Evolutionary conservation across 2,113 vertebrate genomes (phyloP), one percentile per base, ranked within the genome.

Genomic region (Indicator maculatus): DNA sequence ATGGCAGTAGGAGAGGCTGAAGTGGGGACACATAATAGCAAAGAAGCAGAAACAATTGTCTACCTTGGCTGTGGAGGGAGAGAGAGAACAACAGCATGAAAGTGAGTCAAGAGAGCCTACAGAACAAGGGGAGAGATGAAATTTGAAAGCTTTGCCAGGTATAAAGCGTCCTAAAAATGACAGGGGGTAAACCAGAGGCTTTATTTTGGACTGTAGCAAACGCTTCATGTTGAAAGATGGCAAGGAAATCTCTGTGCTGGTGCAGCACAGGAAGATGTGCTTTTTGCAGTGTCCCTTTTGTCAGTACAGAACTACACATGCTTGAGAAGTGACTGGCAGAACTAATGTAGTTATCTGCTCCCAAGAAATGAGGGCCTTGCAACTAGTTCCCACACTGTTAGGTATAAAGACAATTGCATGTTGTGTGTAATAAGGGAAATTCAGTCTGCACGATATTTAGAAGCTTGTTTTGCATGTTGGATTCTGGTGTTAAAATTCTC

Each of bases 41-140:
- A 60, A 58, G 61, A 58, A 53, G 55, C 0, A 1, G 16, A 8
- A 64, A 60, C 30, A 60, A 52, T 70, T 12, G 56, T 24, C 8
- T 27, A 8, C 27, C 30, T 60, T 4, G 1, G 5, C 26, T 55
- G 24, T 33, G 39, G 26, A 50, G 64, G 1, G 2, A 76, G n/a
- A 19, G n/a, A 19, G 8, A 31, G 36, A 24, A 20, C 7, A 30
- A 15, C 10, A 28, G 1, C 0, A 1, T 18, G 64, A 61, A 31
- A 61, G 16, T 0, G 1, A 64, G 10, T 27, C 60, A 38, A 38
- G 50, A 71, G 53, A 80, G 17, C 17, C 17, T 31, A 16, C 21
- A 75, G 84, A 69, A 27, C 10, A 31, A 45, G 47, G 12, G 14
- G 30, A 27, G 36, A 44, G 33, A 2, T 18, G 6, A 33, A 14